Base-by-base conservation (phyloP, 2,888 invertebrate genomes). In the Sinohyriopsis cumingii region DNA sequence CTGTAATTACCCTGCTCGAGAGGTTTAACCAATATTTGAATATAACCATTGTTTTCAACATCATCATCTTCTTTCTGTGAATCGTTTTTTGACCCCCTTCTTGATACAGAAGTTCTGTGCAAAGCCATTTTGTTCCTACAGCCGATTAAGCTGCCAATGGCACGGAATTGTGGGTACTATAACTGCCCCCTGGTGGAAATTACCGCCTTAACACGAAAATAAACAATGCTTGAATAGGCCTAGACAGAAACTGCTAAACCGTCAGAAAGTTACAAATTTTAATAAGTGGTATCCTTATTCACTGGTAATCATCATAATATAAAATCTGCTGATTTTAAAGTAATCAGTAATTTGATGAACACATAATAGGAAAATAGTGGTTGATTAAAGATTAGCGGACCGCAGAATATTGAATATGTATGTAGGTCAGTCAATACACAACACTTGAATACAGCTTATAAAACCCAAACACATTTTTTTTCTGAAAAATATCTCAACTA, bases 41-140 rank as follows among this genome's bases (percentile, higher is more conserved):
- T 94, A 85, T 96, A 95, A 59, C 96, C 92, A n/a, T 95, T 95
- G 66, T 95, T 94, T 89, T 96, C 96, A 25, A 81, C 71, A 45
- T 86, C 87, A 59, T 86, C 85, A 19, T 85, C 86, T 22, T 88
- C 86, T 75, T 84, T 86, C 25, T 80, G 81, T 62, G 79, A 78
- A 63, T 83, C 87, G 72, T 84, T 86, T 78, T 83, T 85, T 22
- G 86, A 85, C 71, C 86, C 86, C 75, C 85, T 82, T 54, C 86
- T 76, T 60, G 83, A 78, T 63, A 79, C 68, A 28, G 83, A 80
- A 70, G 79, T 79, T 67, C 87, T 80, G 73, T 84, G 84, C 71
- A 84, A 79, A 76, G 85, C 84, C 85, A 85, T 85, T 73, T 81
- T 81, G 70, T 55, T 45, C 45, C 45, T 45, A 45, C 45, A 45